phyloP scores from a whole-genome alignment of 2,888 invertebrate genomes.

The Saturnia pavonia region DNA sequence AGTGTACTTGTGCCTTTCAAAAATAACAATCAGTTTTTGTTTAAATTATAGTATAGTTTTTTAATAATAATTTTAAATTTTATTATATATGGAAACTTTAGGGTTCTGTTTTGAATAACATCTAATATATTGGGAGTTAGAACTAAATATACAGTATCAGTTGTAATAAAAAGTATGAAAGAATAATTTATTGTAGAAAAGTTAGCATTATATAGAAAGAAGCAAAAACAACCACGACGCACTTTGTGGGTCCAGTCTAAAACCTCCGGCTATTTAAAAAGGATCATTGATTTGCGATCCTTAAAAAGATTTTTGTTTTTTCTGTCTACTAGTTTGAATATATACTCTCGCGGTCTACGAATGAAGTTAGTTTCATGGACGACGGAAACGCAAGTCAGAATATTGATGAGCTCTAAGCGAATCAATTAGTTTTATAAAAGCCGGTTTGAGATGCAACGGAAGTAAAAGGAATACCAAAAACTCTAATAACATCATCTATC shows the following conservation, averaged over 20 bases:
- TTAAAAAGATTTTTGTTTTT: background rate
- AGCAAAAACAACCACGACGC: too few relatives aligned
- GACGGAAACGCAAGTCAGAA: background rate
- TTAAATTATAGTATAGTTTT: background rate
- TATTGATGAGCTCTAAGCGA: background rate
- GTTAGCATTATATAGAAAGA: too few relatives aligned
- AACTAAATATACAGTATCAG: too few relatives aligned
- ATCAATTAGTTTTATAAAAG: background rate
- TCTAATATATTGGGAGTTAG: too few relatives aligned
- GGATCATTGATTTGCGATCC: background rate
- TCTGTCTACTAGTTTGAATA: background rate
- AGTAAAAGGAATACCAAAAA: background rate
- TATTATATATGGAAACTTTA: too few relatives aligned
- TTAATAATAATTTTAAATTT: background rate
- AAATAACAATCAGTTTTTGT: background rate
- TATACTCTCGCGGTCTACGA: background rate
- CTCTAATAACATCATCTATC: background rate
- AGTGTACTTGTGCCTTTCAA: conserved; percentile 45
- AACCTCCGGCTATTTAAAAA: too few relatives aligned
- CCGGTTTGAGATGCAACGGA: background rate
- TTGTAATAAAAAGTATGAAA: too few relatives aligned
- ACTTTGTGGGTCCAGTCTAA: background rate
- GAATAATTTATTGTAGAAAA: too few relatives aligned
- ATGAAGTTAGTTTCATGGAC: background rate
- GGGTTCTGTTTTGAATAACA: too few relatives aligned